These are phyloP conservation scores for Ptychochromis oligacanthus DNA, from an alignment of 2,113 vertebrate species.

Conservation along the genomic window DNA sequence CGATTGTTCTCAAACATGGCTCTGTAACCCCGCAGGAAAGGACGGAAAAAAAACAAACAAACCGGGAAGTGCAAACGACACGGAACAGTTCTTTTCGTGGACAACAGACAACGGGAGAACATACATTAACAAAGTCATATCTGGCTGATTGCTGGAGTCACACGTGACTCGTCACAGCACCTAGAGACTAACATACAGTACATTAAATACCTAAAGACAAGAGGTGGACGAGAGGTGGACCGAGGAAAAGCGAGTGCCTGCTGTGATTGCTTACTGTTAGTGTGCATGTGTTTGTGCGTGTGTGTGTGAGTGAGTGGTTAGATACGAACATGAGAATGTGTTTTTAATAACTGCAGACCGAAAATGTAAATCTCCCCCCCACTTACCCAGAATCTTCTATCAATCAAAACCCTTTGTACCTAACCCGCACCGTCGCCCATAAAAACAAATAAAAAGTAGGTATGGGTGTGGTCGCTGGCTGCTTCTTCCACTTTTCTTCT, in stretches of 20 bases:
- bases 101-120: slow-evolving; percentile 27
- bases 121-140: slow-evolving; percentile 20
- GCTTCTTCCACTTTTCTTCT: slow-evolving; percentile 42
- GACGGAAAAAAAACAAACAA: background rate
- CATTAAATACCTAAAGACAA: slow-evolving; percentile 53
- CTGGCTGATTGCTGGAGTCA: slow-evolving; percentile 34
- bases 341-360: slow-evolving; percentile 54
- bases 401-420: slow-evolving; percentile 23
- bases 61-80: slow-evolving; percentile 17
- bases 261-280: slow-evolving; percentile 47
- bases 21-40: slow-evolving; percentile 23
- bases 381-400: slow-evolving; percentile 24
- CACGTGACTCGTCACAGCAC: slow-evolving; percentile 45
- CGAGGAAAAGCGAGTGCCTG: slow-evolving; percentile 57
- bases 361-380: slow-evolving; percentile 23
- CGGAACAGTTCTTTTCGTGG: background rate
- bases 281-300: slow-evolving; percentile 27
- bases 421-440: slow-evolving; percentile 31
- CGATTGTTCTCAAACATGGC: slow-evolving; percentile 50
- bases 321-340: slow-evolving; percentile 48
- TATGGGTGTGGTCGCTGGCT: slow-evolving; percentile 23
- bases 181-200: slow-evolving; percentile 56
- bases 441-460: slow-evolving; percentile 39
- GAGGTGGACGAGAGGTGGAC: slow-evolving; percentile 58
- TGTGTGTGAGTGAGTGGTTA: slow-evolving; percentile 37